Evolutionary conservation across 1,140 invertebrate genomes (phyloP).

Genomic region (Philotrypesis tridentata): DNA sequence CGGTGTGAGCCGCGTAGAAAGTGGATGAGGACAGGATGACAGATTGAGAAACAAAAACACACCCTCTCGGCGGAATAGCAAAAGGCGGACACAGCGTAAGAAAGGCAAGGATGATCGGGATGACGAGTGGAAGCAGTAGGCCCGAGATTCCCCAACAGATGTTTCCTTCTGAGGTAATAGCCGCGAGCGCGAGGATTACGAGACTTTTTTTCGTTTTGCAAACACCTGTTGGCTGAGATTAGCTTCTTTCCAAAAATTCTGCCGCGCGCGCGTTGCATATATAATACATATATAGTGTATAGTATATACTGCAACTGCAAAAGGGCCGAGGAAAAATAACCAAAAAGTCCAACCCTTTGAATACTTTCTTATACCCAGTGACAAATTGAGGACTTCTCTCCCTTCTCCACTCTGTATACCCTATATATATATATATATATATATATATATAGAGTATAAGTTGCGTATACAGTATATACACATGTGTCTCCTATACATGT

Average conservation of each 20-base stretch:
- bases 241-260: neutral
- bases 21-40: conserved; percentile 42
- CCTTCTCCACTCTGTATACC: too few species aligned
- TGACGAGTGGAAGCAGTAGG: conserved; percentile 30
- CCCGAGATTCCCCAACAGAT: conserved; percentile 24
- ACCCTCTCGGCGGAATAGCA: neutral
- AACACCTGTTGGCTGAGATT: neutral
- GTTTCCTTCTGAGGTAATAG: conserved; percentile 42
- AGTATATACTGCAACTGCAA: too few species aligned
- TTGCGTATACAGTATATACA: neutral
- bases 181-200: neutral
- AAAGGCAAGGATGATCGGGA: neutral
- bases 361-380: neutral
- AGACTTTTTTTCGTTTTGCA: neutral
- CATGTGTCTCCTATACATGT: neutral
- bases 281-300: neutral
- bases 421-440: too few species aligned
- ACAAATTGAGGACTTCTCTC: neutral
- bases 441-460: too few species aligned
- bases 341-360: neutral
- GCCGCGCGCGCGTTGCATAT: too few species aligned
- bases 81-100: neutral
- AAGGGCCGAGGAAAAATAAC: neutral
- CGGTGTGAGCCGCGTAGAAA: neutral
- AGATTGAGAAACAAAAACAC: conserved; percentile 48